Conservation (phyloP, 1,140 invertebrate genomes). For the Muscidifurax raptorellus region DNA sequence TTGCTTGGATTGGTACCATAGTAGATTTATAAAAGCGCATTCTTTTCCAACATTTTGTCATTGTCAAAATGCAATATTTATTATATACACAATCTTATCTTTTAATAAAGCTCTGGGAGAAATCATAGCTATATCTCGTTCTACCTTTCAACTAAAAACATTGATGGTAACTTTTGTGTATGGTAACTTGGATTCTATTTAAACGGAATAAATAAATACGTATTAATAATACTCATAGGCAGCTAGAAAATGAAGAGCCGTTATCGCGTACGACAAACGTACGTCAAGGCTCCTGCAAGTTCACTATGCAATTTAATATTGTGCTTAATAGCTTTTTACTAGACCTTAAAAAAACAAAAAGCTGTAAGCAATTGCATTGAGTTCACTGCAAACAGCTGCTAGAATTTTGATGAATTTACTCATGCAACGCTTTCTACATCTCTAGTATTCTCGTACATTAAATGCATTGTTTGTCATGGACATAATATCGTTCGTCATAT, state of each 20-base stretch:
- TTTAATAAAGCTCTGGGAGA: slow-evolving; percentile 29
- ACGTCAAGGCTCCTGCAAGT: neutral
- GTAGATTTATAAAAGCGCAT: slow-evolving; percentile 44
- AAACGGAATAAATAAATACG: slow-evolving; percentile 69
- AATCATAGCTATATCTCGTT: slow-evolving; percentile 38
- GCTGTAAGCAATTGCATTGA: slow-evolving; percentile 19
- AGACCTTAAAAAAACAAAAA: neutral
- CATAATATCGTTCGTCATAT: slow-evolving; percentile 16
- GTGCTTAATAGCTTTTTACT: slow-evolving; percentile 16
- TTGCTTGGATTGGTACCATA: slow-evolving; percentile 29
- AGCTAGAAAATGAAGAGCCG: slow-evolving; percentile 42
- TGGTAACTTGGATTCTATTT: slow-evolving; percentile 56
- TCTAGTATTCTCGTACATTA: slow-evolving; percentile 13
- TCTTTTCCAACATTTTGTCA: slow-evolving; percentile 40
- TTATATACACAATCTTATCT: slow-evolving; percentile 43
- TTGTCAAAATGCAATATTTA: slow-evolving; percentile 39
- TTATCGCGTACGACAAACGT: neutral
- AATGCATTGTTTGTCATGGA: slow-evolving; percentile 18
- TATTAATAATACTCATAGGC: slow-evolving; percentile 57
- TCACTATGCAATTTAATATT: slow-evolving; percentile 27
- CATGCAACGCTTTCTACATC: neutral
- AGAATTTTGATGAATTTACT: slow-evolving; percentile 33
- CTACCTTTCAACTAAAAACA: slow-evolving; percentile 27
- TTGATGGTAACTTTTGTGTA: slow-evolving; percentile 56
- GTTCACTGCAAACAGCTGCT: slow-evolving; percentile 1